Conservation (phyloP, 1,140 invertebrate species). For the Neodiprion virginianus region DNA sequence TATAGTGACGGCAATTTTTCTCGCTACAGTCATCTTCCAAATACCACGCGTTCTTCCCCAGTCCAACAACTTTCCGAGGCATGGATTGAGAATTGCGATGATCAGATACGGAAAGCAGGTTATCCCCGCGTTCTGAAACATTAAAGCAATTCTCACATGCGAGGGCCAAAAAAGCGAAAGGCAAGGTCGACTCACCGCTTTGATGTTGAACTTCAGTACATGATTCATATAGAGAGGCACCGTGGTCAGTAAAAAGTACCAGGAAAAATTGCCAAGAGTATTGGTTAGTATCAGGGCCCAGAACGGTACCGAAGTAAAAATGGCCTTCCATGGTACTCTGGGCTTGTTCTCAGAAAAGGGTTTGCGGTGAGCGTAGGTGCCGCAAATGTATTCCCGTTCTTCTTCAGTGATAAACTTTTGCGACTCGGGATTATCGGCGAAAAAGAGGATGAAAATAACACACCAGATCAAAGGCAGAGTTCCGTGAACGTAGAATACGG, state of each 20-base stretch:
- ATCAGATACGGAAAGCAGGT: constrained; percentile 75
- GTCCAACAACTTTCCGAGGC: constrained; percentile 70
- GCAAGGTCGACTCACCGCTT: constrained; percentile 65
- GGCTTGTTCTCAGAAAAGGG: constrained; percentile 42
- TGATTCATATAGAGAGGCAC: constrained; percentile 92
- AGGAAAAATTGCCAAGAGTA: constrained; percentile 87
- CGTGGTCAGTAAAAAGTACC: constrained; percentile 93
- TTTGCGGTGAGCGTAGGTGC: constrained; percentile 63
- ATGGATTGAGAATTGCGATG: constrained; percentile 73
- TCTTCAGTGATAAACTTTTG: constrained; percentile 77
- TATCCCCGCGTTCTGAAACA: constrained; percentile 68
- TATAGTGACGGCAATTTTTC: constrained; percentile 73
- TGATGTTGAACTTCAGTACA: constrained; percentile 87
- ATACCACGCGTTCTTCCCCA: constrained; percentile 64
- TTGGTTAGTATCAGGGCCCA: constrained; percentile 74
- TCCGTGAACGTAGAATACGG: constrained; percentile 83
- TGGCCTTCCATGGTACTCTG: constrained; percentile 70
- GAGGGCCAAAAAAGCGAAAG: background rate
- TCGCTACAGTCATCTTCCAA: constrained; percentile 70
- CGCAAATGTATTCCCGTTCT: constrained; percentile 69
- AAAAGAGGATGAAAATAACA: constrained; percentile 69
- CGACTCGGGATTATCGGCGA: constrained; percentile 74
- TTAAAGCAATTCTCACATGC: constrained; percentile 20
- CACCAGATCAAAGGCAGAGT: constrained; percentile 73
- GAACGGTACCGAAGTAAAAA: constrained; percentile 77